Evolutionary conservation across 2,113 vertebrate species (phyloP), one percentile per base, ranked within the genome.

Genomic region (Vanacampus margaritifer): DNA sequence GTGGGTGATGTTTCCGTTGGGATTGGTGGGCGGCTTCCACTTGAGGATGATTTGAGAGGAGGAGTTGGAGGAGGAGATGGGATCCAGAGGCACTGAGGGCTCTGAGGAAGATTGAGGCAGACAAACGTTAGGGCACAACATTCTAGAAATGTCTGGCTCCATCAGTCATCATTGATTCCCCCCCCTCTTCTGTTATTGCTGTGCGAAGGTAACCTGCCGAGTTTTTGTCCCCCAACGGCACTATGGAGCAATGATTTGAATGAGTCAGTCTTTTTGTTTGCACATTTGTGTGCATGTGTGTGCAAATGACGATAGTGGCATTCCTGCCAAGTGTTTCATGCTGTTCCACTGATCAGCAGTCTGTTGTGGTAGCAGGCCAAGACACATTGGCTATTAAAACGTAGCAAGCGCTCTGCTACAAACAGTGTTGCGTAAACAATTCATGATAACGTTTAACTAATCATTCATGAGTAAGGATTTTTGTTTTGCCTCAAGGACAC

Each of bases 1-100:
- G 90, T 98, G 95, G 0, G 96, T 98, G 89, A 98, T 95, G 89
- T 98, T 98, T 13, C 97, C 97, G 0, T 99, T 99, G 76, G 96
- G 95, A 75, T 94, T 94, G 0, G 93, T 93, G 58, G 97, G 97
- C 0, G 95, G 93, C 57, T 97, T 98, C 97, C 97, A 99, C 86
- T 97, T 98, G 71, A 99, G 76, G 63, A 95, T 94, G 75, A 99
- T 98, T 90, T 97, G 94, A 36, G 96, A 96, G 0, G 97, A 96
- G 3, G 96, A 95, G 84, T 96, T 98, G 62, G 97, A 98, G 26
- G 94, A 93, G 0, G 97, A 96, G 37, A 95, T 94, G 0, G 96
- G 94, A 77, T 98, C 97, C 59, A 95, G 87, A 0, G 97, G 97
- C 23, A 95, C 95, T 0, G 97, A 96, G 0, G 97, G 97, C 65